phyloP scores from a whole-genome alignment of 2,797 vertebrate genomes.

The Mormyrops boulengeri region DNA sequence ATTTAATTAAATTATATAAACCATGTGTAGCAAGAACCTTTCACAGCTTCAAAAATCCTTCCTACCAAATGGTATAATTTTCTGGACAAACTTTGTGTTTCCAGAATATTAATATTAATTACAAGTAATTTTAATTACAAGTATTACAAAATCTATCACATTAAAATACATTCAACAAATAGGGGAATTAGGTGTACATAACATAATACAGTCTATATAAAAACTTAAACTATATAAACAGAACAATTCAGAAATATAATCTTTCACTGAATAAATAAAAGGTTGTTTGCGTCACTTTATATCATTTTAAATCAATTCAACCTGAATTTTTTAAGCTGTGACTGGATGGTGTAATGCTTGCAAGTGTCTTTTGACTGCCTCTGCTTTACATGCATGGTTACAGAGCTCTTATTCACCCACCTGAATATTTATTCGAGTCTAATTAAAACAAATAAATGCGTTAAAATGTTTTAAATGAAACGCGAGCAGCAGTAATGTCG shows the following conservation, averaged over 20 bases:
- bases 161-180: not conserved
- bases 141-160: not conserved
- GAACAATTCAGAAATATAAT: not conserved
- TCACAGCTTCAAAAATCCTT: not conserved
- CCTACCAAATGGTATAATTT: not conserved
- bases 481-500: not conserved
- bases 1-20: not conserved
- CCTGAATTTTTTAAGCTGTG: not conserved
- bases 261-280: not conserved
- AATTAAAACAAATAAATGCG: not conserved
- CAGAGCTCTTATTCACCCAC: not conserved
- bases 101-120: not conserved
- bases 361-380: not conserved
- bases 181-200: not conserved
- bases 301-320: not conserved
- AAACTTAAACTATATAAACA: not conserved
- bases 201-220: not conserved
- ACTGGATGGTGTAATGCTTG: not conserved
- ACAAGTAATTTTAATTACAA: not conserved
- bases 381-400: not conserved
- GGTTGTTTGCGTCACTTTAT: not conserved
- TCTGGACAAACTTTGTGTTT: not conserved
- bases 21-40: not conserved
- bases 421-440: not conserved
- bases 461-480: not conserved